These are phyloP conservation scores for Eciton burchellii DNA, from an alignment of 1,140 invertebrate species.

Conservation along the genomic window DNA sequence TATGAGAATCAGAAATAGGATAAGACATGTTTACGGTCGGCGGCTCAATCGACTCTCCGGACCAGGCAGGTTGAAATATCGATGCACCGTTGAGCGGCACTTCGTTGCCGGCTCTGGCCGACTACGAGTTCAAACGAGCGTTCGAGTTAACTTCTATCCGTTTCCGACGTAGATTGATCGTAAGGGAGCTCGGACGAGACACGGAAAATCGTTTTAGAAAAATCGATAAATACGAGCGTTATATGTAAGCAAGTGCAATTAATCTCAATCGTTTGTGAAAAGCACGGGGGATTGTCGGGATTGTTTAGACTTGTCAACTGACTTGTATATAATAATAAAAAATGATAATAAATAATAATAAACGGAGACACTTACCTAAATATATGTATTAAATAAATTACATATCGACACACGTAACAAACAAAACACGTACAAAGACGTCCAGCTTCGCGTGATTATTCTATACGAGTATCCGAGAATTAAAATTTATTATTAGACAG, in stretches of 20 bases:
- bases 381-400: no score
- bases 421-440: no score
- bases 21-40: constrained; percentile 57
- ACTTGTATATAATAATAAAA: no score
- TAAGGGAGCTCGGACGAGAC: neutral
- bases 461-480: neutral
- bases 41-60: constrained; percentile 39
- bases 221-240: no score
- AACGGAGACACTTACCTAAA: no score
- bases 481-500: neutral
- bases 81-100: constrained; percentile 28
- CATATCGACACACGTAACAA: no score
- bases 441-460: no score
- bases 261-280: no score
- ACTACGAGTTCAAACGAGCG: constrained; percentile 1
- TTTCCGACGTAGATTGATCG: constrained; percentile 13
- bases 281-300: no score
- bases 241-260: no score
- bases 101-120: constrained; percentile 36
- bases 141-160: constrained; percentile 2
- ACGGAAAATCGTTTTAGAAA: neutral
- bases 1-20: constrained; percentile 59
- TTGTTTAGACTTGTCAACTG: no score
- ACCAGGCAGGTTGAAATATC: constrained; percentile 44
- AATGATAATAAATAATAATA: no score